Evolutionary conservation across 2,888 invertebrate species (phyloP).

Genomic region (Junonia oenone): DNA sequence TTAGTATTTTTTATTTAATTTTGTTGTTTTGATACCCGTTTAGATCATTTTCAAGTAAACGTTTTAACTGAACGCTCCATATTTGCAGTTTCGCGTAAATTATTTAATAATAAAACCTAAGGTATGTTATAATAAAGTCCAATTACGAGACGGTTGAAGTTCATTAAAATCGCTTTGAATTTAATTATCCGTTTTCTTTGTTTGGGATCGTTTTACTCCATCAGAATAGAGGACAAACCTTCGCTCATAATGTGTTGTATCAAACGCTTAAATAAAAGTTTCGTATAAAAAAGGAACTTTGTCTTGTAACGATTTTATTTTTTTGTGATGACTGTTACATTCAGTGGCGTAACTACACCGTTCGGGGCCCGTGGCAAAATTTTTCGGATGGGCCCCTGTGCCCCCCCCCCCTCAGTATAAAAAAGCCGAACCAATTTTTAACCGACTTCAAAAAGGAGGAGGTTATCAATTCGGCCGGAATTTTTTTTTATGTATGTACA

Average conservation of each 20-base stretch:
- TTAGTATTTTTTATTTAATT: no score
- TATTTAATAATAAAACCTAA: neutral
- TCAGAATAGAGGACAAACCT: slow-evolving; percentile 30
- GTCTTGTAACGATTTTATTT: neutral
- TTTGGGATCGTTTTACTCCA: slow-evolving; percentile 55
- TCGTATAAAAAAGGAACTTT: neutral
- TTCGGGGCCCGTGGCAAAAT: no score
- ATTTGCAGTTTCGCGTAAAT: neutral
- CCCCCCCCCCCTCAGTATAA: no score
- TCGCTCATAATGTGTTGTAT: neutral
- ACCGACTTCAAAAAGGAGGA: no score
- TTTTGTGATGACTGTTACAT: no score
- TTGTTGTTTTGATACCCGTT: no score
- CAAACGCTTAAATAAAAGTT: neutral
- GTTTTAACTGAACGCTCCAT: neutral
- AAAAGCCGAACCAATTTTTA: no score
- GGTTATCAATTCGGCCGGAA: no score
- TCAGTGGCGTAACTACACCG: no score
- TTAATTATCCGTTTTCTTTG: slow-evolving; percentile 77
- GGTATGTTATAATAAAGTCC: slow-evolving; percentile 54
- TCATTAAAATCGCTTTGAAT: slow-evolving; percentile 74
- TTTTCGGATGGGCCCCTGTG: no score
- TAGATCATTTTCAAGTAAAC: neutral
- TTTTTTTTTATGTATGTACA: no score
- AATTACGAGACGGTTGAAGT: slow-evolving; percentile 65